Percentiles rank a stretch among this genome's conserved stretches.
Conservation (phyloP, 2,113 vertebrate genomes). For the Apodemus sylvaticus region DNA sequence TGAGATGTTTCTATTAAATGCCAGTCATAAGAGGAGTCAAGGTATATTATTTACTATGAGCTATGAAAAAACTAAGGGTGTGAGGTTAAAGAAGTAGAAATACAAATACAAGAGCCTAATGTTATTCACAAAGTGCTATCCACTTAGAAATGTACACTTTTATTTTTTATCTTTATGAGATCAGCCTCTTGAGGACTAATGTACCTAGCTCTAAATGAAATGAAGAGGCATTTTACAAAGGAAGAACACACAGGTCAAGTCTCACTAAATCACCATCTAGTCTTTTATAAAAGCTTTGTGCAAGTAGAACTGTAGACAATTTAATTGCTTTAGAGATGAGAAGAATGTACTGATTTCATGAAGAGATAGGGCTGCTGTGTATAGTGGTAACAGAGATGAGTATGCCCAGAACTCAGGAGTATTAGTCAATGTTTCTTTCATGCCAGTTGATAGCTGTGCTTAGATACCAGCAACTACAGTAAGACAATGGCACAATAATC, state of each 20-base stretch:
- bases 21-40: background rate
- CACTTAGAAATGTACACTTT: background rate
- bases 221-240: background rate
- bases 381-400: background rate
- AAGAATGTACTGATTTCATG: background rate
- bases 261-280: background rate
- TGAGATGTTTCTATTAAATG: background rate
- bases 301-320: background rate
- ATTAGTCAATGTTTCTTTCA: background rate
- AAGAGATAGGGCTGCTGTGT: background rate
- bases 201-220: background rate
- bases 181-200: background rate
- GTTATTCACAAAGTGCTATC: background rate
- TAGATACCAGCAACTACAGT: background rate
- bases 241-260: background rate
- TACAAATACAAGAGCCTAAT: background rate
- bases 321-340: background rate
- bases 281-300: background rate
- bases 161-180: background rate
- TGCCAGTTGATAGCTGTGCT: background rate
- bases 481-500: background rate
- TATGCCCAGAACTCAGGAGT: background rate
- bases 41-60: background rate
- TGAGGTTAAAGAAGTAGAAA: background rate
- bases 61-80: background rate